A percentile compares a stretch with the other conserved stretches of the same genome.
Conservation (phyloP, 1,140 invertebrate genomes). For the Armadillidium nasatum region DNA sequence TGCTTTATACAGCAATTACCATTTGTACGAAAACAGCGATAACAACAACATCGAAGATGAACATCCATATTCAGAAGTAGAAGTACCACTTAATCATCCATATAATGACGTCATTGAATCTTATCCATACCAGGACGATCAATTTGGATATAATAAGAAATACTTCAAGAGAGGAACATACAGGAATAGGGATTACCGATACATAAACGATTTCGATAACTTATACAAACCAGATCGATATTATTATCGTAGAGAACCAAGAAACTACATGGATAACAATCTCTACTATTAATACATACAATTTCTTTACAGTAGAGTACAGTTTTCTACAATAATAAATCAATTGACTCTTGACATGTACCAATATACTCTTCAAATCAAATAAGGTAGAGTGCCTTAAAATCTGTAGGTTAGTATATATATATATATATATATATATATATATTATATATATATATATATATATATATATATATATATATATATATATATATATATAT, state of each 20-base stretch:
- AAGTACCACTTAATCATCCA: too few relatives aligned
- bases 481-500: not conserved
- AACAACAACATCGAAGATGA: too few relatives aligned
- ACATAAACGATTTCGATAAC: not conserved
- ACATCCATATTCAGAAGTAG: too few relatives aligned
- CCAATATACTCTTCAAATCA: not conserved
- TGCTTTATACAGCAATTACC: not conserved
- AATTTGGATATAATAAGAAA: not conserved
- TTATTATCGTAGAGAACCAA: not conserved
- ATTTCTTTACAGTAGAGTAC: not conserved
- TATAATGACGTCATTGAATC: too few relatives aligned
- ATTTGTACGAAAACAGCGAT: too few relatives aligned
- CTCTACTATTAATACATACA: not conserved
- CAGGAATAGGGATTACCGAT: not conserved
- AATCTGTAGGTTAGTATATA: too few relatives aligned
- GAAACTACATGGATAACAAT: not conserved
- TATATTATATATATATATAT: not conserved
- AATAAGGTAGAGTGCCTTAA: too few relatives aligned
- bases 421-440: not conserved
- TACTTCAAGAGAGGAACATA: not conserved
- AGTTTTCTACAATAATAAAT: not conserved
- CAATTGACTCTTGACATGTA: not conserved
- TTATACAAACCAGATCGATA: not conserved
- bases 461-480: slow-evolving; percentile 4
- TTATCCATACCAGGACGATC: too few relatives aligned